phyloP scores from a whole-genome alignment of 92 coral and sea anemone species.

The Actinostola sp. region DNA sequence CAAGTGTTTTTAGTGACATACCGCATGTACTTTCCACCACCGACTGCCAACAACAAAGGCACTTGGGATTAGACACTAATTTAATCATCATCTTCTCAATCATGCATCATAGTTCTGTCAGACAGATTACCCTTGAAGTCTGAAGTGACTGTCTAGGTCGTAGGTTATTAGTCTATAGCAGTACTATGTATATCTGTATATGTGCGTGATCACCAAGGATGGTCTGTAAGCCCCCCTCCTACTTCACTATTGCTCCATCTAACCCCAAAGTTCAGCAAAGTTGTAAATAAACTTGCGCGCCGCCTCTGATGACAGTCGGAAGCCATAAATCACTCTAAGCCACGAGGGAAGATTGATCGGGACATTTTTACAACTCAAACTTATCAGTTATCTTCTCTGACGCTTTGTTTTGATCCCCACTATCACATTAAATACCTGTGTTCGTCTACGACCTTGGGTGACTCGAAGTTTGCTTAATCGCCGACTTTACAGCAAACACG shows the following conservation, averaged over 20 bases:
- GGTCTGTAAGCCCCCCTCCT: constrained; percentile 3
- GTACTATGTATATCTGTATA: neutral
- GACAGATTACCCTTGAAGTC: neutral
- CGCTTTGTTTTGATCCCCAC: neutral
- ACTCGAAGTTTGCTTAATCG: neutral
- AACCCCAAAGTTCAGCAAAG: constrained; percentile 14
- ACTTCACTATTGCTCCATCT: neutral
- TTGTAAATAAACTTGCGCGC: neutral
- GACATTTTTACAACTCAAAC: neutral
- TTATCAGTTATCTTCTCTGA: neutral
- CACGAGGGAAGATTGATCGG: neutral
- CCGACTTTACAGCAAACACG: neutral
- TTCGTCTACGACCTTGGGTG: neutral
- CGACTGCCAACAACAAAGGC: too few species aligned
- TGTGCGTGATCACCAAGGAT: neutral
- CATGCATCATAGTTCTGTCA: too few species aligned
- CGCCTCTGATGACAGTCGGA: constrained; percentile 1
- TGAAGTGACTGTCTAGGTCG: neutral
- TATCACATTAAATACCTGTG: neutral
- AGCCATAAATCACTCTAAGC: constrained; percentile 2
- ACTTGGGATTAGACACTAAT: too few species aligned
- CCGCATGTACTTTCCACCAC: too few species aligned
- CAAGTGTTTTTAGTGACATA: too few species aligned
- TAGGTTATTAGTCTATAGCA: neutral
- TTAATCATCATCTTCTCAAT: too few species aligned